These are phyloP conservation scores for Sorex maritimensis DNA, from an alignment of 2,797 vertebrate genomes.

Conservation along the genomic window DNA sequence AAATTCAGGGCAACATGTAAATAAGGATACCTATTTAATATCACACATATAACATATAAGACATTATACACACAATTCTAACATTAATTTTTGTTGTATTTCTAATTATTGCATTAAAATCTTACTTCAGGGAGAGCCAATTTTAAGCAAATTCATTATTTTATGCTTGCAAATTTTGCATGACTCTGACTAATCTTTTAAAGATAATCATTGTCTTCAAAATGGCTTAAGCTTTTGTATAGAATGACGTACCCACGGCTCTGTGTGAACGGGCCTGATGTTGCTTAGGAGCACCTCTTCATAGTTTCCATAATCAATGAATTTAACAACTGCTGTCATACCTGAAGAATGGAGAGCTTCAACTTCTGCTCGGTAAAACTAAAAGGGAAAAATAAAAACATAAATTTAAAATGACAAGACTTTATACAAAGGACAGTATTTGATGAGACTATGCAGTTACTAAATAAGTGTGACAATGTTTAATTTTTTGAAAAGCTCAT, in stretches of 20 bases:
- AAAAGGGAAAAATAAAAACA: slow-evolving; percentile 68
- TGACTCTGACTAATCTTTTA: slow-evolving; percentile 77
- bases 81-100: slow-evolving; percentile 61
- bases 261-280: slow-evolving; percentile 95
- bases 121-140: slow-evolving; percentile 60
- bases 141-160: slow-evolving; percentile 77
- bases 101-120: slow-evolving; percentile 77
- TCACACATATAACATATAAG: slow-evolving; percentile 81
- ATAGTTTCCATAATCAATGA: slow-evolving; percentile 99
- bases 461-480: background rate
- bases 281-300: slow-evolving; percentile 99
- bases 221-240: slow-evolving; percentile 87
- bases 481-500: slow-evolving; percentile 25
- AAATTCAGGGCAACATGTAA: slow-evolving; percentile 75
- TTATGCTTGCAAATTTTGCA: slow-evolving; percentile 72
- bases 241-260: slow-evolving; percentile 94
- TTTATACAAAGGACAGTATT: slow-evolving; percentile 3
- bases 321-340: slow-evolving; percentile 98
- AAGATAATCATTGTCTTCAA: slow-evolving; percentile 85
- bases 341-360: slow-evolving; percentile 98
- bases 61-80: slow-evolving; percentile 84
- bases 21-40: slow-evolving; percentile 77
- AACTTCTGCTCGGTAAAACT: slow-evolving; percentile 98
- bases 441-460: slow-evolving; percentile 49
- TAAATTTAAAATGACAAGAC: background rate